Evolutionary conservation across 2,113 vertebrate genomes (phyloP).

Genomic region (Pundamilia nyererei): DNA sequence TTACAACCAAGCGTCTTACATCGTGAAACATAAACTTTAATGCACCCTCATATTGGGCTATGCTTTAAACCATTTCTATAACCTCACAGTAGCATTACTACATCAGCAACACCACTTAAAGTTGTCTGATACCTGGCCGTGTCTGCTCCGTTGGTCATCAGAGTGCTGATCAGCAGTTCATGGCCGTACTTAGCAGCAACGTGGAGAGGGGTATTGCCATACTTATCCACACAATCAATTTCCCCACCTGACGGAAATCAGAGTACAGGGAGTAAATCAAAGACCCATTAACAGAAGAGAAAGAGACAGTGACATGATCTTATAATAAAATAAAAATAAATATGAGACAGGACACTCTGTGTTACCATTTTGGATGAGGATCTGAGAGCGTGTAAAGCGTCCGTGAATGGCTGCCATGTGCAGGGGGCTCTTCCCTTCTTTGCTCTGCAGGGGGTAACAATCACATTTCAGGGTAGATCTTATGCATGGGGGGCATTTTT

Average conservation of each 20-base stretch:
- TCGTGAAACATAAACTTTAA: not conserved
- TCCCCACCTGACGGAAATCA: slow-evolving; percentile 79
- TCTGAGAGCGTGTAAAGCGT: slow-evolving; percentile 95
- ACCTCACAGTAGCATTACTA: not conserved
- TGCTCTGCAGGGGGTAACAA: slow-evolving; percentile 73
- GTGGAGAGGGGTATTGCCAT: slow-evolving; percentile 96
- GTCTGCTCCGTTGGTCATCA: slow-evolving; percentile 97
- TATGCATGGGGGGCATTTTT: not conserved
- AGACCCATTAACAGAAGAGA: not conserved
- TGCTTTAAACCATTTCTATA: not conserved
- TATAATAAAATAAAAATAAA: not conserved
- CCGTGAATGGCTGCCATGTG: slow-evolving; percentile 98
- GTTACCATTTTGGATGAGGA: slow-evolving; percentile 96
- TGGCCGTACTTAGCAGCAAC: slow-evolving; percentile 98
- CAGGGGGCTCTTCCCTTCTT: slow-evolving; percentile 96
- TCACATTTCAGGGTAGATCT: not conserved
- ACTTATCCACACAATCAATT: slow-evolving; percentile 93
- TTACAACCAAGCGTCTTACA: not conserved
- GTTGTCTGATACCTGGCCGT: slow-evolving; percentile 80
- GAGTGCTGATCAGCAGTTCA: slow-evolving; percentile 95
- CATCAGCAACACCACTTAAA: not conserved
- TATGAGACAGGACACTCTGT: not conserved
- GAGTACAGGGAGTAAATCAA: not conserved
- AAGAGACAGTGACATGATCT: not conserved
- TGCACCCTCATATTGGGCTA: not conserved